A percentile compares a stretch with the other conserved stretches of the same genome.
These are phyloP conservation scores for Myiotriccus ornatus DNA, from an alignment of 2,797 vertebrate species.

Conservation along the genomic window DNA sequence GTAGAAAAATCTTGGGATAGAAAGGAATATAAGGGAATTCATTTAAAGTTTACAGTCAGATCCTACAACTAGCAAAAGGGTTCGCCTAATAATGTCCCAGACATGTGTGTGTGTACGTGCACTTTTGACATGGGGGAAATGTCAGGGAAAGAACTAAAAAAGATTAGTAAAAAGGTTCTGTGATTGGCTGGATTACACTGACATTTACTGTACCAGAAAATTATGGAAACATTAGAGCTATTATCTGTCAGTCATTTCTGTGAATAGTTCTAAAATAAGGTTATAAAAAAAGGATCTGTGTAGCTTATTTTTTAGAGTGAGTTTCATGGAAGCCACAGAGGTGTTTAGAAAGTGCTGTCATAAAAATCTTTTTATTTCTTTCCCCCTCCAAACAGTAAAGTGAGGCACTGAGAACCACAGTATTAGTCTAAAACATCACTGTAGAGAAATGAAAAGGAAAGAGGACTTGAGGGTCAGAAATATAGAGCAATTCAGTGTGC, in stretches of 20 bases:
- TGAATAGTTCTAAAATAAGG: constrained; percentile 14
- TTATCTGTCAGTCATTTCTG: neutral
- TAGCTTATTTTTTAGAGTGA: neutral
- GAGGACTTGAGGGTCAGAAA: neutral
- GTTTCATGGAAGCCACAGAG: neutral
- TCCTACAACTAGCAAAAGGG: neutral
- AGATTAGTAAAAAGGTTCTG: neutral
- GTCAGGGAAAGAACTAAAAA: neutral
- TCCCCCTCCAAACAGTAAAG: neutral
- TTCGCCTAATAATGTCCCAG: neutral
- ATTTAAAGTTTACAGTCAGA: neutral
- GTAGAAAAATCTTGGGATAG: neutral
- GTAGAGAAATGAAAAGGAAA: neutral
- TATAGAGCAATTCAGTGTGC: neutral
- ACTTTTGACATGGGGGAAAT: accelerated
- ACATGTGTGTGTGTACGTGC: accelerated
- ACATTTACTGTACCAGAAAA: constrained; percentile 4
- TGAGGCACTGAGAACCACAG: neutral
- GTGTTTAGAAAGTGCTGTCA: neutral
- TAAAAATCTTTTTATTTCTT: neutral
- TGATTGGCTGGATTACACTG: neutral
- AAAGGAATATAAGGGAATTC: neutral
- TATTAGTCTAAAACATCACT: constrained; percentile 1
- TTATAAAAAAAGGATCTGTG: neutral
- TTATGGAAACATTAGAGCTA: constrained; percentile 11